These are phyloP conservation scores for Oreochromis niloticus DNA, from an alignment of 2,113 vertebrate species.

Conservation along the genomic window DNA sequence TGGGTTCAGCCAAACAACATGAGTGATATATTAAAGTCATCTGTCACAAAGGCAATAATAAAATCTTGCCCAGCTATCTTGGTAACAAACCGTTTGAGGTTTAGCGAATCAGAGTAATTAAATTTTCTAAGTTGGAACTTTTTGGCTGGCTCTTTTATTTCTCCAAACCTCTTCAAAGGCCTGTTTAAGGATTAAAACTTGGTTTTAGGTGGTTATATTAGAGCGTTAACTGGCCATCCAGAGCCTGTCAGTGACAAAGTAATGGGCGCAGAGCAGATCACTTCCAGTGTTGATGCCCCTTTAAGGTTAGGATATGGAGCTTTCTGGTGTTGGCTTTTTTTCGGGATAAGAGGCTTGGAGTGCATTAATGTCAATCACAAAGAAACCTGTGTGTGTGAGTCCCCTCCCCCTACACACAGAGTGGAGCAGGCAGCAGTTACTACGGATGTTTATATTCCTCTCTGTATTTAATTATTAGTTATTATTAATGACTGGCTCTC, in stretches of 20 bases:
- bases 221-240: not conserved
- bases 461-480: not conserved
- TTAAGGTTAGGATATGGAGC: not conserved
- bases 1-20: not conserved
- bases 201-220: not conserved
- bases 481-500: not conserved
- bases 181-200: not conserved
- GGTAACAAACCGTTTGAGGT: not conserved
- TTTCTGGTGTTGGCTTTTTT: not conserved
- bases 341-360: not conserved
- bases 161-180: not conserved
- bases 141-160: not conserved
- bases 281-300: not conserved
- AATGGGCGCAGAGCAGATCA: not conserved
- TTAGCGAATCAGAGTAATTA: not conserved
- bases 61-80: not conserved
- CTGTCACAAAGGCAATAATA: not conserved
- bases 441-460: not conserved
- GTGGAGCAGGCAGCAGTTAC: not conserved
- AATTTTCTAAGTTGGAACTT: not conserved
- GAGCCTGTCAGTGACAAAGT: not conserved
- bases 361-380: not conserved
- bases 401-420: not conserved
- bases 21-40: not conserved
- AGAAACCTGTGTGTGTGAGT: not conserved